A percentile compares a stretch with the other conserved stretches of the same genome.
Conservation (phyloP, 1,140 invertebrate genomes). For the Lethrus apterus region DNA sequence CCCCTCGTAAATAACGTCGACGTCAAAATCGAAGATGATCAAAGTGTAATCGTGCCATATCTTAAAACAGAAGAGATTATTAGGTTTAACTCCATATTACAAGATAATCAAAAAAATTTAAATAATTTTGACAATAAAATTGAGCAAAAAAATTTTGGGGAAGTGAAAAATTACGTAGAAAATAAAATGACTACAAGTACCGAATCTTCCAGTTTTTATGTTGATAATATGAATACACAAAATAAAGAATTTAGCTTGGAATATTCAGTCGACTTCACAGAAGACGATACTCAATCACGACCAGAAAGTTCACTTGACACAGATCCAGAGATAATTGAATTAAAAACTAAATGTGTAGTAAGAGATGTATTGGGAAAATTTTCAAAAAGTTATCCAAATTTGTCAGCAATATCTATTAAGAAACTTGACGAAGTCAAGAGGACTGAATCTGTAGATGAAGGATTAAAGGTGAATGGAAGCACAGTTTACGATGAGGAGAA, state of each 20-base stretch:
- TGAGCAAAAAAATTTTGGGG: constrained; percentile 4
- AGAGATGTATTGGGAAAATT: constrained; percentile 20
- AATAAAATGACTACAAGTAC: constrained; percentile 9
- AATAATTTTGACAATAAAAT: too few relatives aligned
- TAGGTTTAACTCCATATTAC: too few relatives aligned
- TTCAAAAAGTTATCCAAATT: constrained; percentile 21
- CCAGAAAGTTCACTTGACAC: constrained; percentile 3
- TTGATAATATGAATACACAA: constrained; percentile 7
- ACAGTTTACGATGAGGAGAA: too few relatives aligned
- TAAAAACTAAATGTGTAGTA: constrained; percentile 22
- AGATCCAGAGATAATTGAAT: constrained; percentile 20
- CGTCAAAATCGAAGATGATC: too few relatives aligned
- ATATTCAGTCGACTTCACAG: constrained; percentile 13
- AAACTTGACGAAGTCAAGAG: constrained; percentile 2
- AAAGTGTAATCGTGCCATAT: too few relatives aligned
- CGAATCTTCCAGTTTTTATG: constrained; percentile 7
- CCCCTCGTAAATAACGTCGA: too few relatives aligned
- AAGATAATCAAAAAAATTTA: too few relatives aligned
- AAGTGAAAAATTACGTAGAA: constrained; percentile 5
- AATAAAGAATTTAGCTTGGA: constrained; percentile 18
- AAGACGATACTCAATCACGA: background rate
- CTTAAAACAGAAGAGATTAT: too few relatives aligned
- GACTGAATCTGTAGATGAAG: background rate
- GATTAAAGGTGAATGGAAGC: too few relatives aligned
- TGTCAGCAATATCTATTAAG: constrained; percentile 5